These are phyloP conservation scores for Plumapathes pennacea DNA, from an alignment of 92 coral and sea anemone species.

Conservation along the genomic window DNA sequence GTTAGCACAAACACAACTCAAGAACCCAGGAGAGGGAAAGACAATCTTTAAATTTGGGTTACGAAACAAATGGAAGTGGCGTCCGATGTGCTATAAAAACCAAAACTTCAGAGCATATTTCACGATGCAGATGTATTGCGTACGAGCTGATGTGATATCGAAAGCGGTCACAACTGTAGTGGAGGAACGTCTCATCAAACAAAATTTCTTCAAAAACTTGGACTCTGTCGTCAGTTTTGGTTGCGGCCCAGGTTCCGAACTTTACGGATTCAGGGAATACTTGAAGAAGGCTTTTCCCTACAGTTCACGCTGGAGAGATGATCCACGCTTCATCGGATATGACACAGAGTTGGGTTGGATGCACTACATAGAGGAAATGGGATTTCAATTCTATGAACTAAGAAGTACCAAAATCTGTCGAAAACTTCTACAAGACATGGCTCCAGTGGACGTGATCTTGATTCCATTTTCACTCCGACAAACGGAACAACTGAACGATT, in stretches of 20 bases:
- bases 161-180: constrained; percentile 42
- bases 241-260: constrained; percentile 67
- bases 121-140: constrained; percentile 44
- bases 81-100: constrained; percentile 62
- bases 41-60: constrained; percentile 44
- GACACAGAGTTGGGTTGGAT: constrained; percentile 68
- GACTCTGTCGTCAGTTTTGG: constrained; percentile 44
- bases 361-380: constrained; percentile 48
- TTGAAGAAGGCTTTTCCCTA: constrained; percentile 51
- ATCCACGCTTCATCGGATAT: constrained; percentile 48
- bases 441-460: constrained; percentile 45
- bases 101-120: constrained; percentile 69
- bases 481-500: too few species aligned
- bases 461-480: too few species aligned
- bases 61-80: constrained; percentile 50
- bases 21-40: constrained; percentile 56
- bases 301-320: constrained; percentile 23
- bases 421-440: constrained; percentile 19
- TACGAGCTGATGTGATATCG: constrained; percentile 31
- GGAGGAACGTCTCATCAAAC: constrained; percentile 8
- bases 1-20: constrained; percentile 30
- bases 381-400: constrained; percentile 61
- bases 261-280: constrained; percentile 58
- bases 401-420: constrained; percentile 20
- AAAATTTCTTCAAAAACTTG: constrained; percentile 20